Evolutionary conservation across 2,113 vertebrate species (phyloP).

Genomic region (Coturnix japonica): DNA sequence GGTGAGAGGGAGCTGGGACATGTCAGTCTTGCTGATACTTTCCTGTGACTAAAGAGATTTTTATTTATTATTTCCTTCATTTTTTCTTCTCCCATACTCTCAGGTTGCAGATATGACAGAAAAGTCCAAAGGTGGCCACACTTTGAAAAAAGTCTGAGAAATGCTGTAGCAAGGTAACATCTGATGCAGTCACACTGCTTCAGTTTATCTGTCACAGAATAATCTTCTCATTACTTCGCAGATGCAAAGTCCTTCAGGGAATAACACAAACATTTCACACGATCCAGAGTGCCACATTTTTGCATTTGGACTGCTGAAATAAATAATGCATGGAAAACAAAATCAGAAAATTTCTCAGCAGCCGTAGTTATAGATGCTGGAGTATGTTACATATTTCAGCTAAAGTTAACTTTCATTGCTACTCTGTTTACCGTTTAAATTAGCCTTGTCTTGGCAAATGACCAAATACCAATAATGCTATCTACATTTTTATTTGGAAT

Average conservation of each 20-base stretch:
- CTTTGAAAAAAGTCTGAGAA: slow-evolving; percentile 8
- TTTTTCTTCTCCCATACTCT: not conserved
- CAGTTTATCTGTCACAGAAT: slow-evolving; percentile 28
- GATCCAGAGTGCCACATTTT: slow-evolving; percentile 14
- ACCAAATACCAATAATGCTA: not conserved
- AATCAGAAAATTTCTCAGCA: not conserved
- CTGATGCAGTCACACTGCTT: slow-evolving; percentile 18
- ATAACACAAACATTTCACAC: not conserved
- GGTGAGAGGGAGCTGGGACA: not conserved
- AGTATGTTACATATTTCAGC: not conserved
- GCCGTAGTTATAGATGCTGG: not conserved
- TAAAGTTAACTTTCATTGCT: not conserved
- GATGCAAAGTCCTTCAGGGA: slow-evolving; percentile 33
- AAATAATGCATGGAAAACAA: not conserved
- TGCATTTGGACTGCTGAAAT: not conserved
- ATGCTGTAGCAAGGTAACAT: not conserved
- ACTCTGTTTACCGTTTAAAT: not conserved
- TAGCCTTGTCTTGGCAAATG: not conserved
- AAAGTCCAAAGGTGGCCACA: slow-evolving; percentile 14
- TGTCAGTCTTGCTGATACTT: not conserved
- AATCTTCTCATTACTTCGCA: slow-evolving; percentile 24
- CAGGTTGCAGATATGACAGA: not conserved
- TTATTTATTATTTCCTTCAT: not conserved
- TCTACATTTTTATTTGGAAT: not conserved
- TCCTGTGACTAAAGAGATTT: not conserved